Evolutionary conservation across 1,140 invertebrate genomes (phyloP), one percentile per base, ranked within the genome.

Genomic region (Potamilus streckersoni): DNA sequence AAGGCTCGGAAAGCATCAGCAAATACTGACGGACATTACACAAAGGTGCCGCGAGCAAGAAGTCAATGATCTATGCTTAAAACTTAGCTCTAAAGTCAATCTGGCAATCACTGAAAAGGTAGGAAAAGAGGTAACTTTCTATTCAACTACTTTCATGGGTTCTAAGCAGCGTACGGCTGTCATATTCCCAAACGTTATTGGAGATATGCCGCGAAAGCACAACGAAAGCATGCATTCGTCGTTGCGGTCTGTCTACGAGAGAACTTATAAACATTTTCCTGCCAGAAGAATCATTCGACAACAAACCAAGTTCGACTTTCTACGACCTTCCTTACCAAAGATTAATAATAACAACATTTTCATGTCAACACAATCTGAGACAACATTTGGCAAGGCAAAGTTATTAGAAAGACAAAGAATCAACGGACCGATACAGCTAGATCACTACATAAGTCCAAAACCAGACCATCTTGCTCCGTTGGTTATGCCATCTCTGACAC

Each of bases 31-130:
- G 6, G 83, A 84, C 67, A 83, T 84, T 14, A 74, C 83, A 6
- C 65, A 75, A 19, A 69, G 83, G n/a, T 83, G 81, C 69, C 67
- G 83, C 16, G 82, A 81, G 60, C 84, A 85, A 72, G 84, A 83
- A 68, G 70, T 81, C 16, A 49, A 49, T 31, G 76, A 78, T 16
- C 74, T 82, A 27, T 80, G 72, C 16, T 71, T 57, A 56, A 73
- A 69, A 17, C 38, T 81, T 19, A 76, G 76, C 2, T 63, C 66
- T 6, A 81, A 81, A 70, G 62, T 72, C 56, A 74, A 71, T 20
- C 58, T 80, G 16, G 31, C 59, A 19, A 56, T 59, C 63, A 15
- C 60, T 20, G 69, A 59, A 2, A 71, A 61, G 38, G 72, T 67
- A 38, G 63, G 57, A 15, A 63, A 71, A 20, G 64, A 80, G 56